Base-by-base conservation (phyloP, 2,888 invertebrate genomes). In the Coleophora flavipennella region DNA sequence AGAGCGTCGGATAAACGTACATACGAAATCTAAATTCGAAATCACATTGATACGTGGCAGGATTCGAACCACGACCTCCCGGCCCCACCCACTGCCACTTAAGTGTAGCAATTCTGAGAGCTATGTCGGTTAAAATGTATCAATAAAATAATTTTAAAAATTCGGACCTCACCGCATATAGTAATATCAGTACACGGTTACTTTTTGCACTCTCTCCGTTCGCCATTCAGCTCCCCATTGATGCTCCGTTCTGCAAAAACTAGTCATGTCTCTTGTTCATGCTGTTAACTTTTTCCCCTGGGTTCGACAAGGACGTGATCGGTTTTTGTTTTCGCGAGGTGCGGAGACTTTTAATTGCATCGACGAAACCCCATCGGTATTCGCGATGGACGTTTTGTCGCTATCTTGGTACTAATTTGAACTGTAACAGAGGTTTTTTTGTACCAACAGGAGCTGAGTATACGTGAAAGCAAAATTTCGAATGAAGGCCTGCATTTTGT, bases 141-240 rank as follows among this genome's bases (percentile, higher is more conserved):
- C 81, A 76, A 78, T 81, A 83, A 83, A 83, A 83, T 76, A 77
- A 80, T 77, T 78, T 75, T 77, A 68, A 73, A n/a, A 76, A 75
- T 71, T 69, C 66, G 72, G 55, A 66, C 59, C 62, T 68, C 65
- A 65, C 66, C 62, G 58, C 70, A 71, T 80, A 83, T 83, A 84
- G 80, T 83, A 80, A 83, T 80, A 74, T 59, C 66, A 74, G 76
- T 81, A 83, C 80, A 79, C 74, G 71, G 76, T 53, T 54, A 57
- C 68, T 80, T 83, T 80, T 83, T 80, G 65, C 53, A 35, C 43
- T 3, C 41, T 35, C 48, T 55, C 47, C 50, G 50, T 43, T 48
- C 54, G 60, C 66, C 81, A 81, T 81, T 79, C 78, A 79, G 62
- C 64, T 69, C 60, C 70, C 78, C 83, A 81, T 81, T 80, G 80